phyloP scores from a whole-genome alignment of 2,113 vertebrate species.

The Chaetura pelagica region DNA sequence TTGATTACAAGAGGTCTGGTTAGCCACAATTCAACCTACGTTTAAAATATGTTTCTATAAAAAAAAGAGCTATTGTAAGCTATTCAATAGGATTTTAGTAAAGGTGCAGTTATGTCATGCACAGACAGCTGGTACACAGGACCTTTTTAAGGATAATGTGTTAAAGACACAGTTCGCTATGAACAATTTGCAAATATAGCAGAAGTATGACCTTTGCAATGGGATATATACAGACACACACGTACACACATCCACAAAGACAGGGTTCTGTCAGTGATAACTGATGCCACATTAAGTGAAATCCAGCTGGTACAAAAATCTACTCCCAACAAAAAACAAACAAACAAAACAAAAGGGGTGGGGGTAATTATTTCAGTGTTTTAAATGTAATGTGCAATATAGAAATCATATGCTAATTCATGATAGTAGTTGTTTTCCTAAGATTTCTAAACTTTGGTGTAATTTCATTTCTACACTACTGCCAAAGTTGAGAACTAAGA shows the following conservation, averaged over 20 bases:
- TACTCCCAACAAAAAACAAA: neutral
- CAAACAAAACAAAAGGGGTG: too few relatives aligned
- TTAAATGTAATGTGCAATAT: neutral
- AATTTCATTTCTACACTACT: neutral
- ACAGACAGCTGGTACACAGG: neutral
- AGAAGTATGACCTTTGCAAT: neutral
- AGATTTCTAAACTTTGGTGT: neutral
- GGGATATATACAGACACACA: neutral
- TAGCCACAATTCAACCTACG: neutral
- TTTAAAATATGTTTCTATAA: neutral
- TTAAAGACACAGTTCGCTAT: neutral
- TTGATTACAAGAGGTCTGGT: rapidly evolving
- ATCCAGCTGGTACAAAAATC: neutral
- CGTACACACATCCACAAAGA: neutral
- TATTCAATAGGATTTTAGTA: neutral
- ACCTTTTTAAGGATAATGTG: neutral
- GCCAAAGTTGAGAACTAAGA: neutral
- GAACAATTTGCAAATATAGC: neutral
- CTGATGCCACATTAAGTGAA: neutral
- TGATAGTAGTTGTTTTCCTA: neutral
- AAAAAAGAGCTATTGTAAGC: neutral
- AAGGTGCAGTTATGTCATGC: neutral
- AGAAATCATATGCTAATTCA: too few relatives aligned
- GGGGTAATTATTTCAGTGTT: neutral
- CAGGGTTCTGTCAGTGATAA: neutral